A percentile compares a stretch with the other conserved stretches of the same genome.
phyloP scores from a whole-genome alignment of 2,888 invertebrate genomes.

The Heliconius ethilla region DNA sequence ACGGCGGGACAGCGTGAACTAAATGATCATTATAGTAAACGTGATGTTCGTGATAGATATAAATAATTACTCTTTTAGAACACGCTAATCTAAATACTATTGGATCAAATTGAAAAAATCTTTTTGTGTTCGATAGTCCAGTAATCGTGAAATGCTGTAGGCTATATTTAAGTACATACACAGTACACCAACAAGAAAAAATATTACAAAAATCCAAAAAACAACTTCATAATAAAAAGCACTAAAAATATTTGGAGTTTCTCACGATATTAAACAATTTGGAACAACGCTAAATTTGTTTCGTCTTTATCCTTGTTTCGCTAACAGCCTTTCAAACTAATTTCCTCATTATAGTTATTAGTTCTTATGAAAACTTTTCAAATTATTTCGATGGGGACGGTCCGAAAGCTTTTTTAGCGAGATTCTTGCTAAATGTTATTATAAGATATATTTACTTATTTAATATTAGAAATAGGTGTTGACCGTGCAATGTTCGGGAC shows the following conservation, averaged over 20 bases:
- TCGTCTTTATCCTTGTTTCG: slow-evolving; percentile 18
- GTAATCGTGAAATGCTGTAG: too few relatives aligned
- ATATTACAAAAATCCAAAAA: not conserved
- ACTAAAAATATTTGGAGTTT: slow-evolving; percentile 14
- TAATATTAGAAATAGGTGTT: not conserved
- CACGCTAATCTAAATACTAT: too few relatives aligned
- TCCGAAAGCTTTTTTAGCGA: not conserved
- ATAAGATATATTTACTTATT: not conserved
- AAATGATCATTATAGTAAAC: too few relatives aligned
- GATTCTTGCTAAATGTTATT: not conserved
- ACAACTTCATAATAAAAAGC: not conserved
- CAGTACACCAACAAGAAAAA: too few relatives aligned
- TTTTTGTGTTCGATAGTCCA: too few relatives aligned
- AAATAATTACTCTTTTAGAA: too few relatives aligned
- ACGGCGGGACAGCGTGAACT: too few relatives aligned
- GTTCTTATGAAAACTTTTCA: slow-evolving; percentile 21
- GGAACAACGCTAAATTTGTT: slow-evolving; percentile 12
- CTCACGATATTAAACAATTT: slow-evolving; percentile 21
- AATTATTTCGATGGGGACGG: slow-evolving; percentile 14
- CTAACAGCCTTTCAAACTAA: slow-evolving; percentile 20
- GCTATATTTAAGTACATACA: too few relatives aligned
- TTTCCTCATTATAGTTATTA: slow-evolving; percentile 22
- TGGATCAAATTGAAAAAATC: too few relatives aligned
- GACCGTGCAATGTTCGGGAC: too few relatives aligned
- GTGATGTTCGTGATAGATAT: too few relatives aligned